Base-by-base conservation (phyloP, 1,140 invertebrate species). In the Phthorimaea operculella region DNA sequence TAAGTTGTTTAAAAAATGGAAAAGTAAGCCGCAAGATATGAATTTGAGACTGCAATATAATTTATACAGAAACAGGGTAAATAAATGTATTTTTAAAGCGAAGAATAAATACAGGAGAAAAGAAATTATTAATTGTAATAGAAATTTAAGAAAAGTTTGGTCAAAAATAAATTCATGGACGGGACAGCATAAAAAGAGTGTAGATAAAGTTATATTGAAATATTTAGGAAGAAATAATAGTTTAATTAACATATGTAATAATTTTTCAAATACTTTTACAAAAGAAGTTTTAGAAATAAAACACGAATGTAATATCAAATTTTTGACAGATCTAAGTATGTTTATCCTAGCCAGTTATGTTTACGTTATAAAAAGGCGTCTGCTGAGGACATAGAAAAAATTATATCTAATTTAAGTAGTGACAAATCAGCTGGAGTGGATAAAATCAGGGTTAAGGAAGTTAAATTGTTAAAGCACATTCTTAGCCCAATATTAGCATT, bases 251-350 rank as follows among this genome's bases (percentile, higher is more conserved):
- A 55, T 61, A 39, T 57, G 55, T 48, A 61, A 15, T 28, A 52
- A 34, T 21, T 61, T 61, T 55, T 53, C 55, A 12, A 10, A 49
- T 7, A 52, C 59, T 33, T 61, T 61, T 44, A 48, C 55, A 2
- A 47, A 54, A 51, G 57, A 63, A 63, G 51, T 63, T n/a, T 11
- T 15, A 36, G 33, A 51, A 44, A 56, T 62, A 21, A 55, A 58
- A 49, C 60, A 62, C 21, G 45, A 34, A 12, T 62, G 57, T 53
- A 11, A 44, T n/a, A 3, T 44, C 33, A 54, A 55, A 9, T 55
- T 60, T 12, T 49, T 58, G 51, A 58, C 15, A 51, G 58, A 1
- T 12, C 39, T 3, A 12, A 33, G 0, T 63, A 39, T 39, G 36
- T 39, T 39, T 12, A 4, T 12, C 36, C 36, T 12, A n/a, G 10